Conservation (phyloP, 2,797 vertebrate species). For the Emys orbicularis region DNA sequence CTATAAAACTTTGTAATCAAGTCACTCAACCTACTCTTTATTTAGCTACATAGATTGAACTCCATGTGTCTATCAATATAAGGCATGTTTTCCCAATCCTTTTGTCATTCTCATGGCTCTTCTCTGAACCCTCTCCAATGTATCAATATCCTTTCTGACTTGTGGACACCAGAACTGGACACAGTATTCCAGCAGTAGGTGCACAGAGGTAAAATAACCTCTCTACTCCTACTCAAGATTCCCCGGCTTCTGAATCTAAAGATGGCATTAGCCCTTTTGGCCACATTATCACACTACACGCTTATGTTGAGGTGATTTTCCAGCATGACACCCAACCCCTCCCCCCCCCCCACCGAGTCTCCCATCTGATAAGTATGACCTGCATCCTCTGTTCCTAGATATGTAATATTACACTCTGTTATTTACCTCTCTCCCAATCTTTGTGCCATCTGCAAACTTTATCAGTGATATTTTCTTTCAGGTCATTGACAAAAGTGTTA, state of each 20-base stretch:
- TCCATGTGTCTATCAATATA: neutral
- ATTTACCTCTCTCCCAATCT: too few relatives aligned
- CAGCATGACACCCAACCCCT: too few relatives aligned
- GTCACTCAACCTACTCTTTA: neutral
- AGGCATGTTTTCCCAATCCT: neutral
- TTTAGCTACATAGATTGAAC: neutral
- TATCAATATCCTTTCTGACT: too few relatives aligned
- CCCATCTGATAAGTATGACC: neutral
- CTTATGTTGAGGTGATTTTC: neutral
- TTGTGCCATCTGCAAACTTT: too few relatives aligned
- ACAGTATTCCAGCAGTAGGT: too few relatives aligned
- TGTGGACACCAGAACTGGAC: too few relatives aligned
- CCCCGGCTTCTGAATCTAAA: too few relatives aligned
- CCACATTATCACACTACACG: neutral
- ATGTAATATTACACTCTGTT: too few relatives aligned
- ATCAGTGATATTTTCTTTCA: too few relatives aligned
- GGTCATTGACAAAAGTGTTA: too few relatives aligned
- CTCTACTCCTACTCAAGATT: neutral
- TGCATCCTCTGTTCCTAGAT: neutral
- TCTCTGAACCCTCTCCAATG: neutral
- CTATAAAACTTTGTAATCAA: neutral
- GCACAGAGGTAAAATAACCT: too few relatives aligned
- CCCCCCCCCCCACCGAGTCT: fast-evolving
- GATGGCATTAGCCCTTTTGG: neutral
- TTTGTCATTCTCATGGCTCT: neutral